phyloP scores from a whole-genome alignment of 2,113 vertebrate species.

The Myiozetetes cayanensis region DNA sequence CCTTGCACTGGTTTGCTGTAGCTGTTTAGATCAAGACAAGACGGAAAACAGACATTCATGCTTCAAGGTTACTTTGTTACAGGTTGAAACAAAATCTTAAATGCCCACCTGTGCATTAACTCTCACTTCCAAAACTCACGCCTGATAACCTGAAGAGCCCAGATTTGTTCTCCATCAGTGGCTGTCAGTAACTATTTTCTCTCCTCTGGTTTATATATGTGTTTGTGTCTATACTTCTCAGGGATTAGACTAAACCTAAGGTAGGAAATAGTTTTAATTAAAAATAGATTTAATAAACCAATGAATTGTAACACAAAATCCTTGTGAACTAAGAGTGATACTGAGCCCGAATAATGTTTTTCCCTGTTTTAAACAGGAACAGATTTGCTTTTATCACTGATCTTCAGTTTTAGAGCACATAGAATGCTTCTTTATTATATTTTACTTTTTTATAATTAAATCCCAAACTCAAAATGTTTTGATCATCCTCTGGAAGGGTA shows the following conservation, averaged over 20 bases:
- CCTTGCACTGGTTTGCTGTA: background rate
- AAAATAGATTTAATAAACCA: conserved; percentile 56
- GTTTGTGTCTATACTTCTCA: conserved; percentile 22
- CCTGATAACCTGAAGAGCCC: background rate
- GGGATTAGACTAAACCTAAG: conserved; percentile 58
- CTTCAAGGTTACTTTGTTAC: background rate
- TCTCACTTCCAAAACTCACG: background rate
- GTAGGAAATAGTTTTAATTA: conserved; percentile 66
- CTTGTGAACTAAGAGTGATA: background rate
- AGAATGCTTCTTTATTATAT: background rate
- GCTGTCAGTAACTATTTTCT: conserved; percentile 41
- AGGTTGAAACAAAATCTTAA: background rate
- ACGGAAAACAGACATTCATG: background rate
- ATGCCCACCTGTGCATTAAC: background rate
- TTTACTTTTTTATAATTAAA: background rate
- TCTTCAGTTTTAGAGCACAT: background rate
- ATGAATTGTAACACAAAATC: conserved; percentile 18
- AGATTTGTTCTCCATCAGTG: background rate
- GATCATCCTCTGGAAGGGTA: background rate
- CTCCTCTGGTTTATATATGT: background rate
- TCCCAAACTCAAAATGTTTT: background rate
- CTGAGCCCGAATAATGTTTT: background rate
- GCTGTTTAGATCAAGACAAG: background rate
- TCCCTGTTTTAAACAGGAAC: background rate
- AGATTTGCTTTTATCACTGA: background rate